phyloP scores from a whole-genome alignment of 2,888 invertebrate genomes.

The Laothoe populi region DNA sequence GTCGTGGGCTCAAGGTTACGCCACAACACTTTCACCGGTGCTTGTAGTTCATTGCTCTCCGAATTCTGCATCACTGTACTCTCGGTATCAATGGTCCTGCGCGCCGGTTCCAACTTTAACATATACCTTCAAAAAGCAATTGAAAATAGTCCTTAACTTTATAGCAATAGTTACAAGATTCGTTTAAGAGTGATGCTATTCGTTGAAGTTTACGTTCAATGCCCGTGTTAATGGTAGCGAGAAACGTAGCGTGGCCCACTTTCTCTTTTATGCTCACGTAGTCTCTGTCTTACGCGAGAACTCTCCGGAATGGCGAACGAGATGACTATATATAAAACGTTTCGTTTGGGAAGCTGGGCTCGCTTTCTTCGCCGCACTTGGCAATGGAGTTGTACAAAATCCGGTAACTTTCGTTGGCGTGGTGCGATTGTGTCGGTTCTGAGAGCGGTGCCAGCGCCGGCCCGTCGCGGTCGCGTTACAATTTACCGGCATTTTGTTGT shows the following conservation, averaged over 20 bases:
- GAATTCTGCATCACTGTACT: constrained; percentile 67
- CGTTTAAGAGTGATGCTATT: constrained; percentile 50
- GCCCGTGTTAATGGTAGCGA: constrained; percentile 81
- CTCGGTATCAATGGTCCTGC: constrained; percentile 53
- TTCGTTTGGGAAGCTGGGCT: constrained; percentile 70
- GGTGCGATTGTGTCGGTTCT: constrained; percentile 63
- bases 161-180: constrained; percentile 47
- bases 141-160: constrained; percentile 44
- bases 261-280: constrained; percentile 81
- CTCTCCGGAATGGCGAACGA: constrained; percentile 58
- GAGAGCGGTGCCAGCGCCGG: constrained; percentile 47
- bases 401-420: constrained; percentile 82
- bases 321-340: constrained; percentile 64
- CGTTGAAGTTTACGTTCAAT: constrained; percentile 80
- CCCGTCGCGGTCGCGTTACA: constrained; percentile 57
- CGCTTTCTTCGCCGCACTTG: constrained; percentile 84
- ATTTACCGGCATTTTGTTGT: constrained; percentile 66
- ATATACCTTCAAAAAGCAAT: constrained; percentile 36
- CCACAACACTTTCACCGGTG: constrained; percentile 78
- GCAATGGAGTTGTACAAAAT: constrained; percentile 80
- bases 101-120: constrained; percentile 52
- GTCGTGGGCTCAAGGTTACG: constrained; percentile 80
- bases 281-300: constrained; percentile 68
- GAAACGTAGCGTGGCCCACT: constrained; percentile 84
- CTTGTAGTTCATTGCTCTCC: constrained; percentile 81